Evolutionary conservation across 2,113 vertebrate species (phyloP).

Genomic region (Coryphaenoides rupestris): DNA sequence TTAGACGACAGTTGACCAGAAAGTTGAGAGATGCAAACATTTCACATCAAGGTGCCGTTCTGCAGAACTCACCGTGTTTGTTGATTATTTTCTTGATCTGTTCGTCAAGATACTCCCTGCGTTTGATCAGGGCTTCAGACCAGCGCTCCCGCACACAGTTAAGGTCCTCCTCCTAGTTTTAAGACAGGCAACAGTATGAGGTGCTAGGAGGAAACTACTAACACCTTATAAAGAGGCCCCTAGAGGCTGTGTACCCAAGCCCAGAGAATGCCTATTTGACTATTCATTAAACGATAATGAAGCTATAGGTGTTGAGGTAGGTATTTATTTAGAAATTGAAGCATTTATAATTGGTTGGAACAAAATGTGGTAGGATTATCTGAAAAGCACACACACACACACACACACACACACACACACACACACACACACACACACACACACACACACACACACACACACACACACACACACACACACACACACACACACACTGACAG

Average conservation of each 20-base stretch:
- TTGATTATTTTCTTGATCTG: constrained; percentile 98
- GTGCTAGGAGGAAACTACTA: constrained; percentile 10
- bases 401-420: not conserved
- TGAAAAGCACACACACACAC: not conserved
- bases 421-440: not conserved
- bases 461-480: not conserved
- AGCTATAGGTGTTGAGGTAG: too few species aligned
- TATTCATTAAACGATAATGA: too few species aligned
- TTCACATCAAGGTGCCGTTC: not conserved
- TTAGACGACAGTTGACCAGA: not conserved
- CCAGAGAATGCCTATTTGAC: not conserved
- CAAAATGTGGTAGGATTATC: too few species aligned
- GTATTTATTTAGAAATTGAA: too few species aligned
- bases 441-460: constrained; percentile 1
- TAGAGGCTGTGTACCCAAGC: not conserved
- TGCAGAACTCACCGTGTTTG: constrained; percentile 78
- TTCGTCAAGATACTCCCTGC: constrained; percentile 92
- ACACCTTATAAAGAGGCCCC: not conserved
- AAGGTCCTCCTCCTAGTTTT: constrained; percentile 89
- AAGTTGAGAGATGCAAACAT: not conserved
- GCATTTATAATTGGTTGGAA: too few species aligned
- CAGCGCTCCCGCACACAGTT: constrained; percentile 91
- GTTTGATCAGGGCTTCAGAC: constrained; percentile 95
- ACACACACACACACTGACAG: constrained; percentile 8
- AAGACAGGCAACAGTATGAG: constrained; percentile 38